Evolutionary conservation across 1,140 invertebrate species (phyloP).

Genomic region (Probaryconus sp.): DNA sequence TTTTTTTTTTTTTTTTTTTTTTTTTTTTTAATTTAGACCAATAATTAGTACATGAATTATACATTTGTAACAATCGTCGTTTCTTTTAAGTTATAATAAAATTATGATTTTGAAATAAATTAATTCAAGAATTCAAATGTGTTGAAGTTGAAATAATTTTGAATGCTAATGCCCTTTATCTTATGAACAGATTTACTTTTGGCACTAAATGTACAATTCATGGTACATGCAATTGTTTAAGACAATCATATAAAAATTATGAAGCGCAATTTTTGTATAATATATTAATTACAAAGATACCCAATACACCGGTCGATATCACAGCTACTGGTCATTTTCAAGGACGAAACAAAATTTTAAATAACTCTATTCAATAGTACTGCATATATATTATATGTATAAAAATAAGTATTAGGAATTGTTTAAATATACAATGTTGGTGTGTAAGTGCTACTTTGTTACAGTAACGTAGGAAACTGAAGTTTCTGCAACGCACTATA

Average conservation of each 20-base stretch:
- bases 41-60: too few species aligned
- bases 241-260: conserved; percentile 5
- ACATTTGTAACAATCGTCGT: too few species aligned
- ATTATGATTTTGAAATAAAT: too few species aligned
- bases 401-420: conserved; percentile 59
- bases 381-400: conserved; percentile 60
- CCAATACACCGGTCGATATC: conserved; percentile 75
- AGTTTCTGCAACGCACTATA: conserved; percentile 74
- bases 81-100: too few species aligned
- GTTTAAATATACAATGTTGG: conserved; percentile 46
- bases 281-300: conserved; percentile 44
- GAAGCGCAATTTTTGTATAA: conserved; percentile 27
- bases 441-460: conserved; percentile 47
- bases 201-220: conserved; percentile 12
- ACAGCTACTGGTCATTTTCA: conserved; percentile 71
- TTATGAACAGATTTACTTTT: conserved; percentile 11
- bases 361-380: conserved; percentile 51
- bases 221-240: not conserved
- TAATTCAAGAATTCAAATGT: too few species aligned
- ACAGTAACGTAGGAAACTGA: conserved; percentile 73
- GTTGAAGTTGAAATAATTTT: too few species aligned
- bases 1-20: too few species aligned
- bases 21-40: too few species aligned
- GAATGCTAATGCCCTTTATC: conserved; percentile 30
- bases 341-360: conserved; percentile 60